These are phyloP conservation scores for Cassiopea xamachana DNA, from an alignment of 30 jellyfish, hydroid and myxozoan genomes.

Conservation along the genomic window DNA sequence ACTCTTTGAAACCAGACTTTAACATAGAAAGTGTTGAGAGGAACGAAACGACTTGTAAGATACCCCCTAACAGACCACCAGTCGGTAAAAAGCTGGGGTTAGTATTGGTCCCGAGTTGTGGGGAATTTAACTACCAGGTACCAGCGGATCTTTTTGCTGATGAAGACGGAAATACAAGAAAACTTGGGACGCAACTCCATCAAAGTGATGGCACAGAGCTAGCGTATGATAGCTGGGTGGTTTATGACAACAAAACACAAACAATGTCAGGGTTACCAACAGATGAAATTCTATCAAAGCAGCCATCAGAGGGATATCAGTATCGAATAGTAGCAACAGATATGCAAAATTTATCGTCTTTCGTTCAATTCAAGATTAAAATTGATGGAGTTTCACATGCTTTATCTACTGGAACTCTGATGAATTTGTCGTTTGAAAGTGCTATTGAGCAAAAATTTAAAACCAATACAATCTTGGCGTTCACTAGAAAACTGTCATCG, in stretches of 20 bases:
- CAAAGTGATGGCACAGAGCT: slow-evolving; percentile 26
- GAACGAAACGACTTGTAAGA: slow-evolving; percentile 36
- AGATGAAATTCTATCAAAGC: slow-evolving; percentile 14
- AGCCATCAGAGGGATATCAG: slow-evolving; percentile 69
- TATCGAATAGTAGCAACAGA: slow-evolving; percentile 81
- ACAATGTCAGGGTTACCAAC: slow-evolving; percentile 77
- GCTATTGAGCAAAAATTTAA: slow-evolving; percentile 4
- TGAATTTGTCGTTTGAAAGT: slow-evolving; percentile 4
- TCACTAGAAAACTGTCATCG: slow-evolving; percentile 44
- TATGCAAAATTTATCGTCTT: slow-evolving; percentile 55
- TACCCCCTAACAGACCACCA: slow-evolving; percentile 67
- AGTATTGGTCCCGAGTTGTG: slow-evolving; percentile 52
- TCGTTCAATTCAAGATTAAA: slow-evolving; percentile 23
- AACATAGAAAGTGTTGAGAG: slow-evolving; percentile 2
- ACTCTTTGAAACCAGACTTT: slow-evolving; percentile 70
- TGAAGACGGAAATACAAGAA: slow-evolving; percentile 69
- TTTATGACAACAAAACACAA: slow-evolving; percentile 40
- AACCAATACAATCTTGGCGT: slow-evolving; percentile 26
- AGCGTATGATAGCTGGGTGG: slow-evolving; percentile 59
- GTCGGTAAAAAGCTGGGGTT: slow-evolving; percentile 8
- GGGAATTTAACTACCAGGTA: slow-evolving; percentile 60
- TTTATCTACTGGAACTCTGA: neutral
- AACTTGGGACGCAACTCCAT: slow-evolving; percentile 19
- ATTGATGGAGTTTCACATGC: slow-evolving; percentile 9
- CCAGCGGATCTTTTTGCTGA: slow-evolving; percentile 67